Evolutionary conservation across 1,140 invertebrate genomes (phyloP), one percentile per base, ranked within the genome.

Genomic region (Chironomus tepperi): DNA sequence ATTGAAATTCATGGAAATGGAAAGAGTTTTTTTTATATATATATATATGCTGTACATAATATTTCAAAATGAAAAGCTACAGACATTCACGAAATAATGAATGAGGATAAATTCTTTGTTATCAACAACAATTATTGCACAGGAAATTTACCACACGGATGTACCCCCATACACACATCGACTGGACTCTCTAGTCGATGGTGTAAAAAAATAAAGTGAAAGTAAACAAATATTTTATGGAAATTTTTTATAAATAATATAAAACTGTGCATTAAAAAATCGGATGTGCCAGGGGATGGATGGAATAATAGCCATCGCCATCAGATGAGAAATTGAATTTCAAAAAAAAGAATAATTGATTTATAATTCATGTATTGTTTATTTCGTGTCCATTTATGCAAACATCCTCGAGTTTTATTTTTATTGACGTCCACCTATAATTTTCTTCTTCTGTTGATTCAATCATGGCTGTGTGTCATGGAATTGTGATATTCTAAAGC

Each of bases 281-380:
- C 65, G 65, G 65, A 70, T 21, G 19, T 21, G 16, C 16, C 5
- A 70, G 65, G 15, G 18, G 16, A 15, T 18, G 65, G 9, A 18
- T 19, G 10, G 18, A 19, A 19, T 12, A 70, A 19, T 7, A 70
- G 19, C n/a, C n/a, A 18, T 70, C 19, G 18, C 47, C 24, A 5
- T 34, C 24, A 34, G 24, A 34, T 34, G 24, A 34, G n/a, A 57
- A 47, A 47, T 47, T 47, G 43, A 47, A 47, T 47, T 34, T 34
- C 5, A 47, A 47, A 57, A 57, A 57, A 57, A 5, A n/a, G 47
- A n/a, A 57, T 57, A 70, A 70, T 70, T 70, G 65, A 70, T 70
- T 70, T 70, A 70, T 70, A 70, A 70, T 70, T 70, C 18, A 70
- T 70, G 65, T 70, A 70, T 70, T 70, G 65, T 70, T 70, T 70